Conservation (phyloP, 2,888 invertebrate species). For the Athalia cordata region DNA sequence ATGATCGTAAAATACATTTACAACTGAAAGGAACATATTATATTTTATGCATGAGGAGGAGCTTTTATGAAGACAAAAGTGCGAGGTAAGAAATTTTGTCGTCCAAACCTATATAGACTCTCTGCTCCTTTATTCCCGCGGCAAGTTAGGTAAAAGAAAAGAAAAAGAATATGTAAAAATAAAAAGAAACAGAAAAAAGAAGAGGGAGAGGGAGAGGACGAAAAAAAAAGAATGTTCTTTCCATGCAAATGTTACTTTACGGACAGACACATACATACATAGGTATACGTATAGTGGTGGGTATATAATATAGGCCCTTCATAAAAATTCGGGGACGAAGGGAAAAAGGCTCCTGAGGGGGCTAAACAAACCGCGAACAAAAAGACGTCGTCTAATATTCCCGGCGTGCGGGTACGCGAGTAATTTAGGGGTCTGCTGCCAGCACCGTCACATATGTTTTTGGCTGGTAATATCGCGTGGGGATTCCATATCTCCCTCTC, state of each 20-base stretch:
- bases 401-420: constrained; percentile 32
- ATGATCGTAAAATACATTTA: not conserved
- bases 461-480: constrained; percentile 32
- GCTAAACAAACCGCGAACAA: constrained; percentile 45
- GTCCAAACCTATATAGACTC: no score
- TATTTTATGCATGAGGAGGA: not conserved
- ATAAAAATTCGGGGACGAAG: constrained; percentile 12
- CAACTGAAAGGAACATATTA: no score
- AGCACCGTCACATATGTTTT: constrained; percentile 44
- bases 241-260: constrained; percentile 41
- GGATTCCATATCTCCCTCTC: not conserved
- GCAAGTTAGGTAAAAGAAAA: not conserved
- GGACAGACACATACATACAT: not conserved
- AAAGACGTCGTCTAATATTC: constrained; percentile 44
- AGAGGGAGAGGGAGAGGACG: not conserved
- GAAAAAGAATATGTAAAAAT: not conserved
- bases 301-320: not conserved
- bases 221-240: not conserved
- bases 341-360: constrained; percentile 34
- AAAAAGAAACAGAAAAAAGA: not conserved
- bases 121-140: no score
- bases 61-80: no score
- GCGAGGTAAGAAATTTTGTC: no score
- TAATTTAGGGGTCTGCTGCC: constrained; percentile 39
- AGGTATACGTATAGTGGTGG: not conserved